Percentiles rank a stretch among this genome's conserved stretches.
phyloP scores from a whole-genome alignment of 2,888 invertebrate species.

The Spicauda simplicius region DNA sequence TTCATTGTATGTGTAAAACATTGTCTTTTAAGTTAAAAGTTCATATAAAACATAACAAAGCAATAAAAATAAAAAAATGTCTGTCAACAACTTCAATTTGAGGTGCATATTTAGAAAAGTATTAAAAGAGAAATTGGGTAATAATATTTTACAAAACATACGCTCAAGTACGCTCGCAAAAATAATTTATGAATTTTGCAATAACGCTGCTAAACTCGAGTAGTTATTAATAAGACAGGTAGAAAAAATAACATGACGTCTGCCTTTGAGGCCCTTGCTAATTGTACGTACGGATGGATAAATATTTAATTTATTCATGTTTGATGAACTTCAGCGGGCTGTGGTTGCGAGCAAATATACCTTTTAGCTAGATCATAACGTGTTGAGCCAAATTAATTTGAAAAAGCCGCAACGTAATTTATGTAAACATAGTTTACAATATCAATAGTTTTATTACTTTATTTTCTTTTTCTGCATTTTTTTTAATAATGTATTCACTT shows the following conservation, averaged over 20 bases:
- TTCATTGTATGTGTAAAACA: too few species aligned
- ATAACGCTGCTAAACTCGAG: background rate
- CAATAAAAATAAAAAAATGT: too few species aligned
- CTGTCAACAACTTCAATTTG: too few species aligned
- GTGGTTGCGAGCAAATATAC: background rate
- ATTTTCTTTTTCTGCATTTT: too few species aligned
- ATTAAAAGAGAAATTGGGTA: too few species aligned
- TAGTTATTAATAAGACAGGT: background rate
- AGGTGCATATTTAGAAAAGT: too few species aligned
- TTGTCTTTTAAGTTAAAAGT: too few species aligned
- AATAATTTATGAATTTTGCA: too few species aligned
- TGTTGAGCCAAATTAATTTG: constrained; percentile 9
- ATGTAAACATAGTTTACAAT: background rate
- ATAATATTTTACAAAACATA: too few species aligned
- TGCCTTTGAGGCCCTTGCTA: background rate
- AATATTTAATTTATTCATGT: constrained; percentile 23
- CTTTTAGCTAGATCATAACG: constrained; percentile 12
- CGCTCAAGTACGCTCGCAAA: too few species aligned
- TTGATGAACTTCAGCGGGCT: constrained; percentile 5
- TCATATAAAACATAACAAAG: too few species aligned
- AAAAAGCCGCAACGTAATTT: constrained; percentile 5
- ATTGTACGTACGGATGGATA: constrained; percentile 6
- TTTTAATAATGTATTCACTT: too few species aligned
- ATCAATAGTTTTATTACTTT: background rate
- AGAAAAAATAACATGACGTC: background rate